Base-by-base conservation (phyloP, 1,140 invertebrate species). In the Drosophila lowei region DNA sequence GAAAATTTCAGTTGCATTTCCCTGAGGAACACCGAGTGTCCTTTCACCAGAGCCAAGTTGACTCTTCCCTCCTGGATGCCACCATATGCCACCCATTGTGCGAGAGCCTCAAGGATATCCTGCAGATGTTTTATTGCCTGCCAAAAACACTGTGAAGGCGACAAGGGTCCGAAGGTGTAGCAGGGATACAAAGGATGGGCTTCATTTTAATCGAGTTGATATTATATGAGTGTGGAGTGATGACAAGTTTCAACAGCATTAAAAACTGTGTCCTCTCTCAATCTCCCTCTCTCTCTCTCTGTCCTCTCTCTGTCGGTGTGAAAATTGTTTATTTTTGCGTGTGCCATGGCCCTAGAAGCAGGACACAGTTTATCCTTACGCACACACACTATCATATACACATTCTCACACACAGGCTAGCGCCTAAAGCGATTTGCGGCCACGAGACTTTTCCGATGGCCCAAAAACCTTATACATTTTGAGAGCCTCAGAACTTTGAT, bases 181-280 rank as follows among this genome's bases (percentile, higher is more conserved):
- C 9, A 16, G 9, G 30, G 38, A 6, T n/a, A 48, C 50, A 21
- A 9, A 34, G 11, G 44, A 44, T 49, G 67, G 68, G 66, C 34
- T 43, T 68, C 64, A 34, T 49, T 68, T 68, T 68, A 68, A 68
- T 68, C 66, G 63, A 68, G 66, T 68, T 68, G 63, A 68, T 68
- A 38, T 38, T 38, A 38, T 68, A 68, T 68, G 68, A 68, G 64
- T 68, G 49, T 11, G 63, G 63, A 68, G 66, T 41, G 66, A 57
- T 47, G 64, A 68, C 66, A 68, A 57, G 63, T 68, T 68, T 68
- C 52, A 57, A 57, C 63, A 57, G 52, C 64, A 57, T 57, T 68
- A 68, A 68, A 68, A 68, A 57, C 50, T 49, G 25, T 21, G 11
- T 64, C 16, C 54, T 2, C 34, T 23, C 6, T 11, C 42, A 4